Evolutionary conservation across 2,888 invertebrate genomes (phyloP).

Genomic region (Agriotes lineatus): DNA sequence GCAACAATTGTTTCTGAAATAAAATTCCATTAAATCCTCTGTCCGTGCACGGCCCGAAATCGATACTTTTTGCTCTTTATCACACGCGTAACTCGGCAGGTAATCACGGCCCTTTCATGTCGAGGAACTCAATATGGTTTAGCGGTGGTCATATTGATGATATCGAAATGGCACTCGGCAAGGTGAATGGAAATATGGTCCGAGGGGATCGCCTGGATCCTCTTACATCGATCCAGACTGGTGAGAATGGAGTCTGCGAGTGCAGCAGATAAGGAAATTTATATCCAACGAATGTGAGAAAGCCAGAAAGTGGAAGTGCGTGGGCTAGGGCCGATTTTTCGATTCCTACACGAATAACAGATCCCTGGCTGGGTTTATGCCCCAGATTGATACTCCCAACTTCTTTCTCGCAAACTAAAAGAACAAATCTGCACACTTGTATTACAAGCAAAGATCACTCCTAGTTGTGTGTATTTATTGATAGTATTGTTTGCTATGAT

Average conservation of each 20-base stretch:
- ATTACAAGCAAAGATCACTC: neutral
- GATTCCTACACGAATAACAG: slow-evolving; percentile 33
- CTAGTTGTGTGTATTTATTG: too few species aligned
- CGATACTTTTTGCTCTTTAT: slow-evolving; percentile 25
- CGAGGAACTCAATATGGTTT: slow-evolving; percentile 59
- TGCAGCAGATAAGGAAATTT: slow-evolving; percentile 40
- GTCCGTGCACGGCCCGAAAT: neutral
- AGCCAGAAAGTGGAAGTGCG: slow-evolving; percentile 34
- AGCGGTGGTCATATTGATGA: slow-evolving; percentile 59
- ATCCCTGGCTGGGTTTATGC: slow-evolving; percentile 30
- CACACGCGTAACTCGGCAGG: slow-evolving; percentile 25
- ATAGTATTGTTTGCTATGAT: too few species aligned
- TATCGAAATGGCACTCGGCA: slow-evolving; percentile 57
- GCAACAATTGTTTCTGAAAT: slow-evolving; percentile 9
- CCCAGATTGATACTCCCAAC: slow-evolving; percentile 19
- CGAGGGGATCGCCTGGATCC: slow-evolving; percentile 46
- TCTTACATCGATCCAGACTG: slow-evolving; percentile 38
- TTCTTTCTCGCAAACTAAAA: slow-evolving; percentile 11
- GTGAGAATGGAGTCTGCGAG: slow-evolving; percentile 35
- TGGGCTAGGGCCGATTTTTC: slow-evolving; percentile 23
- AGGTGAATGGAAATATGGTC: slow-evolving; percentile 55
- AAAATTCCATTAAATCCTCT: neutral
- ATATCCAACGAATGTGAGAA: slow-evolving; percentile 29
- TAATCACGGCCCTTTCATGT: slow-evolving; percentile 56
- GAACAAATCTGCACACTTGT: neutral